phyloP scores from a whole-genome alignment of 2,113 vertebrate species.

The Ptilonorhynchus violaceus region DNA sequence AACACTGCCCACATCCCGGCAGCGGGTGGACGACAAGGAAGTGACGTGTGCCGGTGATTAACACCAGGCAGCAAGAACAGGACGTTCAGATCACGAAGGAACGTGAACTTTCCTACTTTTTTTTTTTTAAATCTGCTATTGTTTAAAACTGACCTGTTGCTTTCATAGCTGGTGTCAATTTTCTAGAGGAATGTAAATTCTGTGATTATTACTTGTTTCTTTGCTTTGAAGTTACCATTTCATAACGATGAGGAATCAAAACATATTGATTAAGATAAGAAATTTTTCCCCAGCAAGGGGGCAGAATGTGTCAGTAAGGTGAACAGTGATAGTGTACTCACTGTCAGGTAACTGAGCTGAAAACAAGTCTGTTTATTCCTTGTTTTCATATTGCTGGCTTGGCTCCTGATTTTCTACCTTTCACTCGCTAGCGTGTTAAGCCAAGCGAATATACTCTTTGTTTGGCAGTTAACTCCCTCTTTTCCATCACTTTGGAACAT shows the following conservation, averaged over 20 bases:
- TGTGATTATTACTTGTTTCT: too few relatives aligned
- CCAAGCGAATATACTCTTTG: not conserved
- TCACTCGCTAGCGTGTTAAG: not conserved
- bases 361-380: not conserved
- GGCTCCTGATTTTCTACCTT: not conserved
- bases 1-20: fast-evolving
- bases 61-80: not conserved
- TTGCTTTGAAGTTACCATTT: too few relatives aligned
- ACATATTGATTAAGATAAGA: not conserved
- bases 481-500: not conserved
- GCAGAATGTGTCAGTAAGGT: not conserved
- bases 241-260: not conserved
- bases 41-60: not conserved
- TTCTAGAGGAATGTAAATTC: not conserved
- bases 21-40: not conserved
- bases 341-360: not conserved
- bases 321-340: not conserved
- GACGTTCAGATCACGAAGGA: not conserved
- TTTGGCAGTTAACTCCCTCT: not conserved
- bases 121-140: not conserved
- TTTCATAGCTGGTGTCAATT: not conserved
- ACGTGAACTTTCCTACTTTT: not conserved
- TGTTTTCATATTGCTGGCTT: not conserved
- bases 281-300: not conserved
- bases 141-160: not conserved